A percentile compares a stretch with the other conserved stretches of the same genome.
Evolutionary conservation across 2,113 vertebrate genomes (phyloP).

Genomic region (Epinephelus cyanopodus): DNA sequence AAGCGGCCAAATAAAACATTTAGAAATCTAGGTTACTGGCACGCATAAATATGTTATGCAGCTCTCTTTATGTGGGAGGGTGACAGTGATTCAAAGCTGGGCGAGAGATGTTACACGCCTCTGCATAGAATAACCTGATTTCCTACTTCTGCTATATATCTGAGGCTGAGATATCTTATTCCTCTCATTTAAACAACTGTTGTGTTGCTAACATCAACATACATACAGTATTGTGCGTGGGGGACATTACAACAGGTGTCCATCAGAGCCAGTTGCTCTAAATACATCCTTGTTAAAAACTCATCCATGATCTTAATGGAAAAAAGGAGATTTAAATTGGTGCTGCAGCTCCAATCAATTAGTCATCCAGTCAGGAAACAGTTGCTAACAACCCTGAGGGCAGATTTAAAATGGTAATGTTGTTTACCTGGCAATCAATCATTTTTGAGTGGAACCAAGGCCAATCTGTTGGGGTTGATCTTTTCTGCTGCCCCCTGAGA

Average conservation of each 20-base stretch:
- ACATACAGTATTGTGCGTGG: background rate
- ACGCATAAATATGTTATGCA: slow-evolving; percentile 75
- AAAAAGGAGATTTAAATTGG: slow-evolving; percentile 29
- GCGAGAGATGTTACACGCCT: slow-evolving; percentile 53
- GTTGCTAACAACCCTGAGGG: slow-evolving; percentile 52
- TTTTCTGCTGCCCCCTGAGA: slow-evolving; percentile 49
- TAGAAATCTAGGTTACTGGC: slow-evolving; percentile 79
- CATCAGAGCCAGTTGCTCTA: slow-evolving; percentile 27
- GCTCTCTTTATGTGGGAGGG: slow-evolving; percentile 69
- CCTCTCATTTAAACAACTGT: background rate
- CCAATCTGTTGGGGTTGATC: slow-evolving; percentile 61
- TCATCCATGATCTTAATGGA: slow-evolving; percentile 25
- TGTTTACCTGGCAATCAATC: slow-evolving; percentile 73
- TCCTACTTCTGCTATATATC: slow-evolving; percentile 31
- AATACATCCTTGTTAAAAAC: slow-evolving; percentile 32
- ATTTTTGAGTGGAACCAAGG: slow-evolving; percentile 35
- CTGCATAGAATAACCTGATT: slow-evolving; percentile 61
- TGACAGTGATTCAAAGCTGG: slow-evolving; percentile 74
- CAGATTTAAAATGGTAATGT: slow-evolving; percentile 69
- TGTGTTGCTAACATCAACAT: slow-evolving; percentile 8
- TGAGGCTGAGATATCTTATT: background rate
- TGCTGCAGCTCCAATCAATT: slow-evolving; percentile 43
- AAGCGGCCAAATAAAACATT: slow-evolving; percentile 72
- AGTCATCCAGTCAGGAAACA: slow-evolving; percentile 54
- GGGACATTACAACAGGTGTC: slow-evolving; percentile 11